Evolutionary conservation across 2,888 invertebrate genomes (phyloP).

Genomic region (Diaphora mendica): DNA sequence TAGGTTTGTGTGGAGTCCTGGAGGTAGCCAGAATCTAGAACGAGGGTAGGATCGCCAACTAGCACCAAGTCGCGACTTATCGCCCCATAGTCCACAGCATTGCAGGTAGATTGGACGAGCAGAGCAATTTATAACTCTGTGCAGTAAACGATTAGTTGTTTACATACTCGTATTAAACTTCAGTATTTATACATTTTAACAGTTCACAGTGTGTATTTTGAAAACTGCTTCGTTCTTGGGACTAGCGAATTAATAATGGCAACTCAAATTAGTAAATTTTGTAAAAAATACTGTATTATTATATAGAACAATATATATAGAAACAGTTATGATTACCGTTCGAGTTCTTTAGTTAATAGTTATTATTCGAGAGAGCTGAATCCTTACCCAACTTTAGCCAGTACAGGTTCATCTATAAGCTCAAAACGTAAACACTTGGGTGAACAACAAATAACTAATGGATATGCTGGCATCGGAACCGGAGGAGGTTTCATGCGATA

Average conservation of each 20-base stretch:
- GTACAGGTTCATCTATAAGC: slow-evolving; percentile 52
- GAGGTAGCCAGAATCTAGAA: slow-evolving; percentile 67
- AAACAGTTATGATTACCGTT: not conserved
- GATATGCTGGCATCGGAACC: slow-evolving; percentile 48
- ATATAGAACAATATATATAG: too few species aligned
- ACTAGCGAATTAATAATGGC: not conserved
- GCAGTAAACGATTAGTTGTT: not conserved
- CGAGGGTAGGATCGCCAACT: slow-evolving; percentile 68
- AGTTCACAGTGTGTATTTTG: not conserved
- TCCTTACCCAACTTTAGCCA: slow-evolving; percentile 55
- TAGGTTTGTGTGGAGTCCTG: slow-evolving; percentile 64
- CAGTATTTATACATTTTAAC: not conserved
- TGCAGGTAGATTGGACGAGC: slow-evolving; percentile 64
- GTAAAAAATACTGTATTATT: too few species aligned
- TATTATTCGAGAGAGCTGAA: not conserved
- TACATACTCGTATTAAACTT: not conserved
- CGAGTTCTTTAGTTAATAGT: not conserved
- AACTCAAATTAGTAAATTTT: not conserved
- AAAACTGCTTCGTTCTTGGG: not conserved
- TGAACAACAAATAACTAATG: slow-evolving; percentile 56
- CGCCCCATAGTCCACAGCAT: slow-evolving; percentile 68
- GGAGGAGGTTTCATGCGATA: slow-evolving; percentile 17
- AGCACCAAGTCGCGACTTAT: slow-evolving; percentile 64
- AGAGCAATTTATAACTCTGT: slow-evolving; percentile 67
- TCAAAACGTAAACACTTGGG: slow-evolving; percentile 56